These are phyloP conservation scores for Colletes gigas DNA, from an alignment of 1,140 invertebrate genomes.

Conservation along the genomic window DNA sequence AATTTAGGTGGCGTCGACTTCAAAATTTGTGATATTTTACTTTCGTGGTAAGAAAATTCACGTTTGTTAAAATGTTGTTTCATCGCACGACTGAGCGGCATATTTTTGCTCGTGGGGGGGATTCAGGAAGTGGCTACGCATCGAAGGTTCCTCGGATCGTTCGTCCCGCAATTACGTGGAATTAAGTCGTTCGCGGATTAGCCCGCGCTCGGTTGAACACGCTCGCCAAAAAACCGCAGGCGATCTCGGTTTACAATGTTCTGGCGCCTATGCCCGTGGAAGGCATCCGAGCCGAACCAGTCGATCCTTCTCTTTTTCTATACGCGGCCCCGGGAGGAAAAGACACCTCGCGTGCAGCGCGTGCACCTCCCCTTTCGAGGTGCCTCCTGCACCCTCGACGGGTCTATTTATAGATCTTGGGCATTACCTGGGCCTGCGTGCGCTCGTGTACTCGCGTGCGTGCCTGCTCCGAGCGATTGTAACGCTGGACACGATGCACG, in stretches of 20 bases:
- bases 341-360: slow-evolving; percentile 67
- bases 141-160: not conserved
- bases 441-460: slow-evolving; percentile 34
- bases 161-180: slow-evolving; percentile 20
- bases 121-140: too few relatives aligned
- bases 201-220: not conserved
- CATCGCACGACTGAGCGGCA: too few relatives aligned
- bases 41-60: too few relatives aligned
- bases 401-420: slow-evolving; percentile 76
- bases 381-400: slow-evolving; percentile 48
- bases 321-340: slow-evolving; percentile 46
- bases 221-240: slow-evolving; percentile 5
- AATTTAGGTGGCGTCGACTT: not conserved
- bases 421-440: slow-evolving; percentile 71
- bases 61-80: too few relatives aligned
- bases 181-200: slow-evolving; percentile 25
- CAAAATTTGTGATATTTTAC: too few relatives aligned
- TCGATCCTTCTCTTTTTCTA: slow-evolving; percentile 55
- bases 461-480: slow-evolving; percentile 25
- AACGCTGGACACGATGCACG: slow-evolving; percentile 32
- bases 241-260: slow-evolving; percentile 29
- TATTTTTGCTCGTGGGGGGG: too few relatives aligned
- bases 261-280: slow-evolving; percentile 58
- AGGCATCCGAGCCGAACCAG: slow-evolving; percentile 70
- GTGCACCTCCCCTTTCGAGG: slow-evolving; percentile 50